Conservation (phyloP, 2,797 vertebrate species). For the Tapirus indicus region DNA sequence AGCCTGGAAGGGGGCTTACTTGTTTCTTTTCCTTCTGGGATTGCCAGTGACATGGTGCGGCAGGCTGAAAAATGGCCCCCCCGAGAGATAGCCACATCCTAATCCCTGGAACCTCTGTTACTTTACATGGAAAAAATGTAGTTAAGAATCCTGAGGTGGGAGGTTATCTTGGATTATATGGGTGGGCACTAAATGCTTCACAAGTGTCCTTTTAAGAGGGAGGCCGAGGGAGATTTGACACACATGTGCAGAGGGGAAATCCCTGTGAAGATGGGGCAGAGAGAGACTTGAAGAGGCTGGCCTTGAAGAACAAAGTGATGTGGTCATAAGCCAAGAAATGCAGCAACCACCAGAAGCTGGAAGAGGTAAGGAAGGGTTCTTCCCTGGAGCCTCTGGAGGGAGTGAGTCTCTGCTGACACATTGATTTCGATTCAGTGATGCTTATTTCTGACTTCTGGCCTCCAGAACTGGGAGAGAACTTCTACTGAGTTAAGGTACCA, state of each 20-base stretch:
- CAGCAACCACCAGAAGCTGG: background rate
- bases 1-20: fast-evolving
- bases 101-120: background rate
- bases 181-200: background rate
- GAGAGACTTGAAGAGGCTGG: background rate
- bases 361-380: background rate
- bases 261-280: background rate
- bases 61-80: background rate
- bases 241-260: background rate
- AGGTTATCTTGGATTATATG: background rate
- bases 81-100: no score
- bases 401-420: fast-evolving
- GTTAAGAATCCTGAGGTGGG: background rate
- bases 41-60: background rate
- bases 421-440: background rate
- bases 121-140: background rate
- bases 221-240: fast-evolving
- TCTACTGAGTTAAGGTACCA: background rate
- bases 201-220: background rate
- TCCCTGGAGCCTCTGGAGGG: background rate
- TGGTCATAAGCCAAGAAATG: background rate
- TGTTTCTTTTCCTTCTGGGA: background rate
- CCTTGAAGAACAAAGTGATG: background rate
- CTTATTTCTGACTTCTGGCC: background rate
- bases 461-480: background rate